Percentiles rank a stretch among this genome's conserved stretches.
Conservation (phyloP, 2,113 vertebrate genomes). For the Anoura caudifer region DNA sequence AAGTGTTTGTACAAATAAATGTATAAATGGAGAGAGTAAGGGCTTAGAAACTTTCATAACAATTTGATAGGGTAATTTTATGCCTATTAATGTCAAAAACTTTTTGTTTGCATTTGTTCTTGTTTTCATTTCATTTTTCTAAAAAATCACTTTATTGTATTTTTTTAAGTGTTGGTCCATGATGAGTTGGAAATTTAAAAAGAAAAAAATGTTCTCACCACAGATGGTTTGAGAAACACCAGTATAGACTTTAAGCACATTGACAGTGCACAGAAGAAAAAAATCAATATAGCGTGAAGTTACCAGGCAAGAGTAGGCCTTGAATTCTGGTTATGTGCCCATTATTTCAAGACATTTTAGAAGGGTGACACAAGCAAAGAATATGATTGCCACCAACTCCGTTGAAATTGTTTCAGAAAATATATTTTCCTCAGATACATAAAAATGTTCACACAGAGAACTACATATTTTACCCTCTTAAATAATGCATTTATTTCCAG, state of each 20-base stretch:
- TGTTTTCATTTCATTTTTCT: slow-evolving; percentile 16
- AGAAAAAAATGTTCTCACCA: background rate
- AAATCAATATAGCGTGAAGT: background rate
- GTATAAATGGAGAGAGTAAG: background rate
- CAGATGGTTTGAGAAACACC: background rate
- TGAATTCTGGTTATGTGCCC: background rate
- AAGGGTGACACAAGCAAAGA: background rate
- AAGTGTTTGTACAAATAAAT: background rate
- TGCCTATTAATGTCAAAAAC: background rate
- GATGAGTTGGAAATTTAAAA: background rate
- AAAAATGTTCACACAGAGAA: background rate
- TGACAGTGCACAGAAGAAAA: background rate
- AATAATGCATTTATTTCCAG: slow-evolving; percentile 1
- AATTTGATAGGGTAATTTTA: background rate
- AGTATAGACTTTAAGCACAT: background rate
- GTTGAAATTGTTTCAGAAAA: background rate
- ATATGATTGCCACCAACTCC: background rate
- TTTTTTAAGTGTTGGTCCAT: background rate
- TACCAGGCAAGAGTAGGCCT: background rate
- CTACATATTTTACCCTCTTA: background rate
- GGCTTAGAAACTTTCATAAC: background rate
- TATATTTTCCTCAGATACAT: background rate
- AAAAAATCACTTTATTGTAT: background rate
- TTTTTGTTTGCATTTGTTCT: background rate
- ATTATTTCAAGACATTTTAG: background rate